Evolutionary conservation across 2,888 invertebrate species (phyloP), one percentile per base, ranked within the genome.

Genomic region (Alsophila aescularia): DNA sequence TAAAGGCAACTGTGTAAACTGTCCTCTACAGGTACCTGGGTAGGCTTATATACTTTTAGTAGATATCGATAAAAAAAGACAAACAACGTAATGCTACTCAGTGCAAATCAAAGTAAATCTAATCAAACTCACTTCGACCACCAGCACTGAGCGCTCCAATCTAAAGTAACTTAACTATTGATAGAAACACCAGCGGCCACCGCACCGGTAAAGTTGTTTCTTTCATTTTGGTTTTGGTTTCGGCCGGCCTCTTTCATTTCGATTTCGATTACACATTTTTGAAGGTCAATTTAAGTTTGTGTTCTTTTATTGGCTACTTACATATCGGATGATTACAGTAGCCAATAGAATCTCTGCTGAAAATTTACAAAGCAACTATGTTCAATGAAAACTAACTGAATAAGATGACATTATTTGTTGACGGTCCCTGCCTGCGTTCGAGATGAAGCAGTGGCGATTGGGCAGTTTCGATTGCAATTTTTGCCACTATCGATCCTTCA

Each of bases 351-450:
- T 16, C 37, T 9, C 18, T 29, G 4, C 10, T 1, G 1, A 2
- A 29, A 29, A 9, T n/a, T n/a, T 2, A n/a, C n/a, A 29, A 8
- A n/a, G 15, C 15, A 35, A 35, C 4, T 15, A 2, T 0, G 29
- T 6, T 1, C 29, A 29, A 8, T 15, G 15, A 35, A 35, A 35
- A 35, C 14, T 15, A 14, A 7, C 35, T 35, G 9, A 15, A 14
- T 15, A 34, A 0, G 34, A 47, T 77, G 79, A 79, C 79, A 73
- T 79, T 75, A 66, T 74, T 53, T n/a, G n/a, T 72, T 79, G 79
- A 77, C 79, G n/a, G n/a, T n/a, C n/a, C n/a, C n/a, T n/a, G n/a
- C n/a, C n/a, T n/a, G n/a, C n/a, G n/a, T n/a, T n/a, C n/a, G n/a
- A n/a, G n/a, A n/a, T n/a, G n/a, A n/a, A n/a, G n/a, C n/a, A n/a